phyloP scores from a whole-genome alignment of 64 coral and sea anemone species.

The Stichodactyla helianthus region DNA sequence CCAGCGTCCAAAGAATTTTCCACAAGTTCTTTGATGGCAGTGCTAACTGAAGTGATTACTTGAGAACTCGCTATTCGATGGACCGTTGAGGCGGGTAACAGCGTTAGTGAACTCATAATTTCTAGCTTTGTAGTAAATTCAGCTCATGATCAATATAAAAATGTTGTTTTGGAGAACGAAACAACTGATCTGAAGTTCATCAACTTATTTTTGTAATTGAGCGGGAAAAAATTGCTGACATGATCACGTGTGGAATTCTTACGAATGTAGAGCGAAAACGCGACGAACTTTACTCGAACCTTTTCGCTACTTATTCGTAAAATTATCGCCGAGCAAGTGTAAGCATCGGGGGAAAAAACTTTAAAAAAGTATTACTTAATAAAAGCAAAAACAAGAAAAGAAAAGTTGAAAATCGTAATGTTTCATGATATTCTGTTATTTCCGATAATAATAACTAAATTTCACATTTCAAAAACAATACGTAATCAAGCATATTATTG shows the following conservation, averaged over 20 bases:
- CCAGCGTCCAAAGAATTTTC: constrained; percentile 94
- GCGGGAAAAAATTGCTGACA: constrained; percentile 22
- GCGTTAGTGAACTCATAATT: constrained; percentile 36
- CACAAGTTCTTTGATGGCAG: constrained; percentile 82
- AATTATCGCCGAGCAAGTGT: background rate
- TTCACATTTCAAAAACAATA: too few species aligned
- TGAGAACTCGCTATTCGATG: constrained; percentile 82
- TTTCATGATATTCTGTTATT: background rate
- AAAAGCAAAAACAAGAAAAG: background rate
- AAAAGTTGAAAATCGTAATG: background rate
- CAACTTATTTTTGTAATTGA: constrained; percentile 32
- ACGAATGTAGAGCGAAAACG: background rate
- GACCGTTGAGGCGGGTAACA: constrained; percentile 70
- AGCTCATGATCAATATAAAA: background rate
- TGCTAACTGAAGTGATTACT: constrained; percentile 81
- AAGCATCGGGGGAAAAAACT: background rate
- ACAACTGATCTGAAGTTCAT: constrained; percentile 3
- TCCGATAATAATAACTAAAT: background rate
- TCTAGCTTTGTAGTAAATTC: too few species aligned
- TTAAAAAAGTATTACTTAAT: background rate
- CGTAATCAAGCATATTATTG: too few species aligned
- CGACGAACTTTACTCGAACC: background rate
- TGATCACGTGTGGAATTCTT: constrained; percentile 18
- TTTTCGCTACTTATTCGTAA: background rate
- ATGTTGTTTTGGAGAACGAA: background rate